Base-by-base conservation (phyloP, 2,797 vertebrate genomes). In the Myotis daubentonii region DNA sequence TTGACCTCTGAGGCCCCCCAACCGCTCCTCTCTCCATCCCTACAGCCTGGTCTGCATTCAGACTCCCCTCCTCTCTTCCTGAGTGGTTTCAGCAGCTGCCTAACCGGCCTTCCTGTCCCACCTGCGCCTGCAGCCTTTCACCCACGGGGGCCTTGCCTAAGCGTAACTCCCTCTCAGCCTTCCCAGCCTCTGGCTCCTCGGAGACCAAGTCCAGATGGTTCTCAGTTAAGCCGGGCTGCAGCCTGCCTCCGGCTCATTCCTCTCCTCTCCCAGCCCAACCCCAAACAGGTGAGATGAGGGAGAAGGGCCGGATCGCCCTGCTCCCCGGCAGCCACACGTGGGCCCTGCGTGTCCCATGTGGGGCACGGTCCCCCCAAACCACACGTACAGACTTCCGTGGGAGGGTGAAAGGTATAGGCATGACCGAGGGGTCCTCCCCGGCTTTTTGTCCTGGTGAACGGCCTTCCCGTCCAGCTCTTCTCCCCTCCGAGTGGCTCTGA, bases 361-460 rank as follows among this genome's bases (percentile, higher is more conserved):
- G 17, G 53, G 10, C 30, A 3, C 6, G 38, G 20, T 7, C 22
- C 36, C 49, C 28, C 10, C 17, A 83, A 44, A 51, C 17, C 30
- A 4, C 11, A 19, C 12, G 19, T 23, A n/a, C 30, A 82, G 51
- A 62, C 53, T 70, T 51, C 19, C 1, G 1, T 7, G 22, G 72
- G 28, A 51, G 23, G 10, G 10, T 4, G 15, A 51, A n/a, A 47
- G 57, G 25, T 22, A 1, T 2, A 3, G 3, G 16, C 8, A 8
- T 8, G 16, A 30, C 70, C 53, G 25, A 62, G 13, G 68, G 53
- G 30, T 68, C 33, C 17, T 76, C 0, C 0, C 10, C 0, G 0
- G 9, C 75, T 41, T 72, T 57, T 22, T 16, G 16, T 57, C 28
- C 0, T 0, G 3, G 8, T 0, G 0, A 8, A 1, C 0, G 8